Conservation (phyloP, 64 coral and sea anemone genomes). For the Orbicella faveolata region DNA sequence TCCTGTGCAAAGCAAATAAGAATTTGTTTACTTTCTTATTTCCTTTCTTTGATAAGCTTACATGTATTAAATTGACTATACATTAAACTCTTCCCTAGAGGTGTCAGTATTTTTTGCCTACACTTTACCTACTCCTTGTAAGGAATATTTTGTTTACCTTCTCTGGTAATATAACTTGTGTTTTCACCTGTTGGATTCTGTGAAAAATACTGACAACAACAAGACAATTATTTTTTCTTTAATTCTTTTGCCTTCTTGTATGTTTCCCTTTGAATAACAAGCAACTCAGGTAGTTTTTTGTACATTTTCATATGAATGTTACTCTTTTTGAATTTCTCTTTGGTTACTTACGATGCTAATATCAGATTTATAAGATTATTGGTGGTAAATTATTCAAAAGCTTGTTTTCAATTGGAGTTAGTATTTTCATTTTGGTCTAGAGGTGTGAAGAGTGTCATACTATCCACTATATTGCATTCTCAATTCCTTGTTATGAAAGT, state of each 20-base stretch:
- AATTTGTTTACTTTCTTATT: not conserved
- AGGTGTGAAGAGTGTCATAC: not conserved
- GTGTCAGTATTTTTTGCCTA: not conserved
- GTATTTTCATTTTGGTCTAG: slow-evolving; percentile 6
- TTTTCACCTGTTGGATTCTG: slow-evolving; percentile 23
- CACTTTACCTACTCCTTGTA: not conserved
- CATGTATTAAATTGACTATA: not conserved
- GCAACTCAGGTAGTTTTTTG: not conserved
- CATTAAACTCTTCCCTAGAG: not conserved
- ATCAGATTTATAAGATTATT: not conserved
- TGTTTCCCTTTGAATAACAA: not conserved
- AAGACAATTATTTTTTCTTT: not conserved
- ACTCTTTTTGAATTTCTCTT: not conserved
- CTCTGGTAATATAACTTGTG: not conserved
- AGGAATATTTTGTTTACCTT: not conserved
- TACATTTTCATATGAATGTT: not conserved
- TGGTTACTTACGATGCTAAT: not conserved
- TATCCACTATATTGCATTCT: not conserved
- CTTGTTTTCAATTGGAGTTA: slow-evolving; percentile 5
- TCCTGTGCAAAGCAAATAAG: slow-evolving; percentile 5
- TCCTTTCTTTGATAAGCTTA: not conserved
- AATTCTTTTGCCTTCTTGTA: not conserved
- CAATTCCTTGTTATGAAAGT: not conserved
- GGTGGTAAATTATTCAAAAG: slow-evolving; percentile 24
- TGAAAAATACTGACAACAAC: not conserved